phyloP scores from a whole-genome alignment of 2,797 vertebrate genomes.

The Chaetodon trifasciatus region DNA sequence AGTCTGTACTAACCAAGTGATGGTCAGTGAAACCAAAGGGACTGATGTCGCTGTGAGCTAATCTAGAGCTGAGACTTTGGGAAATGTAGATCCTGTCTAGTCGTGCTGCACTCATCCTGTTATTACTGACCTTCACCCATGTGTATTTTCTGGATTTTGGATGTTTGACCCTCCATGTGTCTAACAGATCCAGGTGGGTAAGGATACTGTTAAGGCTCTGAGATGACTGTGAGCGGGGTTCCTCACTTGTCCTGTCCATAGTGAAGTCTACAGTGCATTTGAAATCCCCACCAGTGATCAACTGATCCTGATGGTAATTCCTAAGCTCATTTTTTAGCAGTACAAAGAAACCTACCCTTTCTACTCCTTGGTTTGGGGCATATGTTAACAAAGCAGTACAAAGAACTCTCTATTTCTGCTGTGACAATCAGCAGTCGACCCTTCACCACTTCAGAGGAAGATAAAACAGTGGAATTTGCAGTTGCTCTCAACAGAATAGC shows the following conservation, averaged over 20 bases:
- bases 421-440: background rate
- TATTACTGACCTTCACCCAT: constrained; percentile 16
- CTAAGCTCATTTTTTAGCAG: background rate
- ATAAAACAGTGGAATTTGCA: background rate
- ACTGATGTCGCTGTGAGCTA: background rate
- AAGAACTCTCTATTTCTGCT: background rate
- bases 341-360: background rate
- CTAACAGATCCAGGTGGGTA: too few relatives aligned
- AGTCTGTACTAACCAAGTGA: too few relatives aligned
- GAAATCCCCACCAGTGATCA: background rate
- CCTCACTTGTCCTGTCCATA: too few relatives aligned
- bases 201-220: background rate
- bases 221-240: too few relatives aligned
- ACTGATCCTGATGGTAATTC: background rate
- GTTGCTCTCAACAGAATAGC: background rate
- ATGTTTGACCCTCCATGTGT: constrained; percentile 16
- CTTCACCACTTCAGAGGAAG: constrained; percentile 9
- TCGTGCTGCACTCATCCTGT: constrained; percentile 5
- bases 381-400: constrained; percentile 16
- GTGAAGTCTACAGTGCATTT: too few relatives aligned
- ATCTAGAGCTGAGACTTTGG: background rate
- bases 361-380: background rate
- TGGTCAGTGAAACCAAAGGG: background rate
- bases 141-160: constrained; percentile 4
- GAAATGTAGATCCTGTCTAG: constrained; percentile 20